phyloP scores from a whole-genome alignment of 2,113 vertebrate species.

The Danio rerio region GRCz12tu NC_133196.1:16279001-16279500 shows the following conservation, averaged over 20 bases:
- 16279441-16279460: neutral
- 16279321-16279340: conserved; percentile 48
- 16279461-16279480: neutral
- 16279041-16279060: neutral
- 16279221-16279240: conserved; percentile 24
- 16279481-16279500: conserved; percentile 16
- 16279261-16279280: conserved; percentile 44
- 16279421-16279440: conserved; percentile 43
- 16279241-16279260: conserved; percentile 12
- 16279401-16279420: conserved; percentile 49
- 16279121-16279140: neutral
- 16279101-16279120: neutral
- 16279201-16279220: conserved; percentile 18
- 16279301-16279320: conserved; percentile 69
- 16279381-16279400: conserved; percentile 66
- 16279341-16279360: conserved; percentile 59
- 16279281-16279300: conserved; percentile 64
- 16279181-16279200: neutral
- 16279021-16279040: neutral
- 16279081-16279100: neutral
- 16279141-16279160: neutral
- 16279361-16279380: conserved; percentile 42
- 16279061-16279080: neutral
- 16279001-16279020: neutral
- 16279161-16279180: neutral